Evolutionary conservation across 2,888 invertebrate genomes (phyloP).

Genomic region (Phalera bucephala): DNA sequence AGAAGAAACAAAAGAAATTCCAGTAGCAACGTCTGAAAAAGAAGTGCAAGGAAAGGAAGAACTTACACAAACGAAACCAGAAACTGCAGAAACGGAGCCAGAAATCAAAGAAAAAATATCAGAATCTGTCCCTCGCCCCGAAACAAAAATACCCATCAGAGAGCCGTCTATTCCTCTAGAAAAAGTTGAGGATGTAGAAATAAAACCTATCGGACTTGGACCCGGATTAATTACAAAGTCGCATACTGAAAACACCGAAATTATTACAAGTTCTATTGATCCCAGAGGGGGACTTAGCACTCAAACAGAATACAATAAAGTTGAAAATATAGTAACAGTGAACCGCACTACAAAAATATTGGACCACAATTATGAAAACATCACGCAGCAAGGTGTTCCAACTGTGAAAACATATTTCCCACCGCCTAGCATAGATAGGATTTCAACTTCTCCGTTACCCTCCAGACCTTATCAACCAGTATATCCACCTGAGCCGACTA

Average conservation of each 20-base stretch:
- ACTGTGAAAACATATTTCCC: constrained; percentile 66
- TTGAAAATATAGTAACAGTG: constrained; percentile 73
- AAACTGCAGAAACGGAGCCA: constrained; percentile 15
- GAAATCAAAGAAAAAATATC: constrained; percentile 29
- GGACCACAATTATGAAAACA: constrained; percentile 64
- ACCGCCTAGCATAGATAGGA: constrained; percentile 59
- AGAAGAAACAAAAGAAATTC: constrained; percentile 2
- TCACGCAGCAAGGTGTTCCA: constrained; percentile 59
- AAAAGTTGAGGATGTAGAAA: constrained; percentile 74
- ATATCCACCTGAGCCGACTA: constrained; percentile 52
- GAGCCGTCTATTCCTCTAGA: constrained; percentile 73
- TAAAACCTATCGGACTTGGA: constrained; percentile 70
- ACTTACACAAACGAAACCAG: constrained; percentile 2
- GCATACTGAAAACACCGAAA: constrained; percentile 67
- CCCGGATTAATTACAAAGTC: constrained; percentile 65
- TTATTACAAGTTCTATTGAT: constrained; percentile 55
- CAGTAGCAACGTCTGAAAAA: constrained; percentile 7
- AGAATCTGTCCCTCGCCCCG: constrained; percentile 25
- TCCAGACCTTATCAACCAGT: constrained; percentile 60
- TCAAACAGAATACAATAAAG: constrained; percentile 70
- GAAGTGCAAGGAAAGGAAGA: constrained; percentile 12
- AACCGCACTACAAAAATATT: constrained; percentile 72
- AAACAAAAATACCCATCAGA: constrained; percentile 51
- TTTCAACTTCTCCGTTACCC: constrained; percentile 56
- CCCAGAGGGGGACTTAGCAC: constrained; percentile 57